Base-by-base conservation (phyloP, 2,113 vertebrate species). In the Heterotilapia buettikoferi region DNA sequence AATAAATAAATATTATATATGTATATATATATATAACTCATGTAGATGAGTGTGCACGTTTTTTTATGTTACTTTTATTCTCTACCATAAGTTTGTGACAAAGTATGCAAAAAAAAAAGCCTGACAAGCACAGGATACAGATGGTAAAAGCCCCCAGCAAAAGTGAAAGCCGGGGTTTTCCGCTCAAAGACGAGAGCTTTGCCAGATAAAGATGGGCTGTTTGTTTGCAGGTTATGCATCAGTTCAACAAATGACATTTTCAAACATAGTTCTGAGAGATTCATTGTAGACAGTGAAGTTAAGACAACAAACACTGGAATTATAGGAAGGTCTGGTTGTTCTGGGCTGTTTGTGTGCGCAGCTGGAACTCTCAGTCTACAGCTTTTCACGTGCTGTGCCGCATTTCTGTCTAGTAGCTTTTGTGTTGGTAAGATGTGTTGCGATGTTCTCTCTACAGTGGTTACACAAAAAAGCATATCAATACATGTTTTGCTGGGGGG, bases 11-110 rank as follows among this genome's bases (percentile, higher is more conserved):
- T 31, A 6, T 6, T 29, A 45, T 3, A 6, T 3, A 7, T 2
- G 7, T 4, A 16, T 16, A 2, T 5, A 6, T 14, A 7, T 47
- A 45, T 47, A 2, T 8, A 1, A 9, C 0, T 13, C 21, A 56
- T 13, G 33, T 38, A 38, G 63, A 40, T 68, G 33, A 68, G 33
- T 38, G 19, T 12, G 19, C 11, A 68, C 8, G 11, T n/a, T 38
- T 3, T 21, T 3, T 38, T 40, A 13, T 68, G n/a, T 26, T 26
- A 24, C 1, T 45, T 71, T 45, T 73, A 7, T 18, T 76, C 24
- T 2, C 9, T 50, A 18, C 71, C 71, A 47, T 26, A 47, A 76
- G 0, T 29, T 47, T 73, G 6, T 26, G 8, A 7, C 21, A 40
- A n/a, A 21, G 10, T 40, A 40, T 68, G 36, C 4, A 40, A 2